Evolutionary conservation across 1,140 invertebrate genomes (phyloP), one percentile per base, ranked within the genome.

Genomic region (Thalassaphorura encarpata): DNA sequence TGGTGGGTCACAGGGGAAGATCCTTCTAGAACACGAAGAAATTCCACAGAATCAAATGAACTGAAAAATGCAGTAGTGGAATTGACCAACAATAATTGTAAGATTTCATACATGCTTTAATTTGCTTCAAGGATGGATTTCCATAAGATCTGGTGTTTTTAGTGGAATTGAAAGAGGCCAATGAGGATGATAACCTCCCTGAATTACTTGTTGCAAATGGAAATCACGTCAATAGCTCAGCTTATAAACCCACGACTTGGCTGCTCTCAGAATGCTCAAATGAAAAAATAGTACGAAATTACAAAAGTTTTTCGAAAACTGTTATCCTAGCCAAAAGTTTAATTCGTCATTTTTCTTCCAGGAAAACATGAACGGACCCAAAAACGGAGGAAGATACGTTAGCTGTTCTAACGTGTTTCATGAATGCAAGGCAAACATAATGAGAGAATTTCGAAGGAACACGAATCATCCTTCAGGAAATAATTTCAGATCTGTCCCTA

Each of bases 1-100:
- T 90, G 81, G 69, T 93, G 87, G 87, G 66, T 91, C 23, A 74
- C 76, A 23, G 80, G 72, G 8, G 72, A 75, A 60, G 72, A 75
- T 51, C 46, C 47, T 1, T 6, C 60, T 16, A 31, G 64, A 67
- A 50, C 68, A 63, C n/a, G 67, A 65, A 46, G 67, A 67, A 62
- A 56, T 69, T 19, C 58, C 66, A 36, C 52, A 63, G n/a, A 47
- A 64, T 33, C 65, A 62, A 28, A 58, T 18, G 45, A 51, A n/a
- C n/a, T n/a, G n/a, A n/a, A n/a, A n/a, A n/a, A n/a, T n/a, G n/a
- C n/a, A 33, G 11, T 31, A 3, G 3, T 49, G 3, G 56, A 46
- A 19, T 31, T 47, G 1, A 41, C 43, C 23, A 60, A 65, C 26
- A 36, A 43, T 23, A 45, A 40, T 52, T 41, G 36, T 23, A n/a